Evolutionary conservation across 2,113 vertebrate species (phyloP).

Genomic region (Chlamydotis undulata): DNA sequence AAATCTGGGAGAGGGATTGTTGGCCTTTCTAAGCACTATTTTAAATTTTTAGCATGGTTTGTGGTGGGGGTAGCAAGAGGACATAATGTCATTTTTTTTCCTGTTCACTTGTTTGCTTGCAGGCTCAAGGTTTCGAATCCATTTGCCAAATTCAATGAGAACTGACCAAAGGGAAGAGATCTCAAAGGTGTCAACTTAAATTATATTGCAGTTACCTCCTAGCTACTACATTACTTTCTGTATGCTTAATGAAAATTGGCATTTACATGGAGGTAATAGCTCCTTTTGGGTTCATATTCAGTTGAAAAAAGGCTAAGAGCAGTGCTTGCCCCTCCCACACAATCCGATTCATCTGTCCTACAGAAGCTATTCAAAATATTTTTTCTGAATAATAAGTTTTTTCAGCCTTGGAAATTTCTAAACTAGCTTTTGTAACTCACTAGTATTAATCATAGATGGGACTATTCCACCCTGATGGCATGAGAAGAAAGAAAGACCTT

Average conservation of each 20-base stretch:
- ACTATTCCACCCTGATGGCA: neutral
- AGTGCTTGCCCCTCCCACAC: neutral
- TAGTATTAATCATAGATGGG: neutral
- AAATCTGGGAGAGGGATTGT: neutral
- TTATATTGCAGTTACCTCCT: conserved; percentile 9
- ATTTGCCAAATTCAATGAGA: conserved; percentile 22
- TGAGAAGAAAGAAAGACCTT: neutral
- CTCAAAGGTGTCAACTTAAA: conserved; percentile 48
- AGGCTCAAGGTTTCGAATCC: neutral
- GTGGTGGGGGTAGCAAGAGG: neutral
- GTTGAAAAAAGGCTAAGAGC: neutral
- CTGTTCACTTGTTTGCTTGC: neutral
- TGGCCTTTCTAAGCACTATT: neutral
- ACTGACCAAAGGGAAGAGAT: conserved; percentile 19
- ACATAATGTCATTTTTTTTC: neutral
- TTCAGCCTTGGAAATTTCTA: neutral
- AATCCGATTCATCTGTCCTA: neutral
- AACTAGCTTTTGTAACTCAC: neutral
- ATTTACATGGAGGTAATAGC: conserved; percentile 22
- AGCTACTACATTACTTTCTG: neutral
- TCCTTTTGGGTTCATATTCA: conserved; percentile 1
- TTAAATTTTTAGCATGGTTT: neutral
- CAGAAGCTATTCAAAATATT: neutral
- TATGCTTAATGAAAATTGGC: conserved; percentile 38
- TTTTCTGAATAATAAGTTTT: neutral